phyloP scores from a whole-genome alignment of 2,797 vertebrate species.

The Sebastiscus albofasciatus region DNA sequence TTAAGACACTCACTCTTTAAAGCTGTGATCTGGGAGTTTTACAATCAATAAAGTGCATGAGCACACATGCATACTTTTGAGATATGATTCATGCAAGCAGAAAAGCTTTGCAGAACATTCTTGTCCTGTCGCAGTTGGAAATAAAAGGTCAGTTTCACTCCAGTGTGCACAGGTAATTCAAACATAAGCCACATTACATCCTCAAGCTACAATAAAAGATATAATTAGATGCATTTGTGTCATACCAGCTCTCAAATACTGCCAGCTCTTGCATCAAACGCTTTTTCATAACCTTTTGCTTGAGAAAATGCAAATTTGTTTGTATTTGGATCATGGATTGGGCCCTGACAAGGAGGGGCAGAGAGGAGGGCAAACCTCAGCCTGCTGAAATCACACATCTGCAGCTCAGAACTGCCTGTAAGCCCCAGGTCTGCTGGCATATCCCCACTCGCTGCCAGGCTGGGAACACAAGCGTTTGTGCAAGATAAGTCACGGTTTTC shows the following conservation, averaged over 20 bases:
- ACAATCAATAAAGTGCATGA: background rate
- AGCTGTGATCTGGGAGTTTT: constrained; percentile 20
- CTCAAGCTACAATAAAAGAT: constrained; percentile 29
- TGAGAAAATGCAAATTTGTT: constrained; percentile 58
- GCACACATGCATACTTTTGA: background rate
- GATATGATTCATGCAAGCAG: background rate
- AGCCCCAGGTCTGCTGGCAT: constrained; percentile 66
- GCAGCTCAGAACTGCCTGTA: constrained; percentile 61
- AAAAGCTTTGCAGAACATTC: constrained; percentile 20
- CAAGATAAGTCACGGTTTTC: constrained; percentile 73
- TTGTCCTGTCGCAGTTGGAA: constrained; percentile 3
- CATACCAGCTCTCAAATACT: constrained; percentile 14
- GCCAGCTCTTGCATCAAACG: constrained; percentile 34
- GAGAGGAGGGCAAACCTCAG: constrained; percentile 45
- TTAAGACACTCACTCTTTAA: background rate
- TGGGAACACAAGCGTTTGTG: constrained; percentile 57
- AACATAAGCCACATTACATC: constrained; percentile 34
- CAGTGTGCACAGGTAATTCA: constrained; percentile 31
- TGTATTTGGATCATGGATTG: constrained; percentile 53
- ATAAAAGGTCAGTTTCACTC: constrained; percentile 51
- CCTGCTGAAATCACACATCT: constrained; percentile 72
- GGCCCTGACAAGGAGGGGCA: constrained; percentile 40
- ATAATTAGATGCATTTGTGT: constrained; percentile 55
- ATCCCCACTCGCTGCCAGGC: constrained; percentile 55
- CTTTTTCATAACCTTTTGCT: constrained; percentile 48